Evolutionary conservation across 2,797 vertebrate genomes (phyloP).

Genomic region (Sebastes oblongus): DNA sequence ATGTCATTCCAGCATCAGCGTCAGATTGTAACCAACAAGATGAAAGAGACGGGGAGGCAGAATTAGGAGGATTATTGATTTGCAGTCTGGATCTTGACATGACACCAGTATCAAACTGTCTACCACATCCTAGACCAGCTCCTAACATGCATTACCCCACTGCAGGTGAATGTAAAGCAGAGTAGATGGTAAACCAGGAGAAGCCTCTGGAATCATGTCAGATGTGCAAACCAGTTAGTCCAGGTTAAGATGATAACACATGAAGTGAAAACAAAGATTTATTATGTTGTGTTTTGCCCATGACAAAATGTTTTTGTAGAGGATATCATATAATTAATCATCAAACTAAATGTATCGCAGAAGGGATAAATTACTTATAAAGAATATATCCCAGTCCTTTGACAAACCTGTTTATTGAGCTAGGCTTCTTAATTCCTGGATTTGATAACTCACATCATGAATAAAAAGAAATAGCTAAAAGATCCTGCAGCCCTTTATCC

Average conservation of each 20-base stretch:
- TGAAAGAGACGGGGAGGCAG: not conserved
- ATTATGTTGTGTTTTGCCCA: not conserved
- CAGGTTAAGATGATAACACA: not conserved
- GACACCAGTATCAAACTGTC: slow-evolving; percentile 23
- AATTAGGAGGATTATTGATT: not conserved
- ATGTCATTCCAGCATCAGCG: not conserved
- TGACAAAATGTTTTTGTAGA: not conserved
- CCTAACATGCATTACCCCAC: not conserved
- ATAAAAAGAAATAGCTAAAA: not conserved
- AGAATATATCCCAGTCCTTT: not conserved
- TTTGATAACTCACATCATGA: not conserved
- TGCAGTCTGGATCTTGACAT: slow-evolving; percentile 9
- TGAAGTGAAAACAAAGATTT: not conserved
- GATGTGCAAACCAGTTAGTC: not conserved
- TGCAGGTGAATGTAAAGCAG: not conserved
- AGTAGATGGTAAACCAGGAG: not conserved
- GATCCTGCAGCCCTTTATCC: not conserved
- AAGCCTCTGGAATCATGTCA: not conserved
- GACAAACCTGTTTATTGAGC: not conserved
- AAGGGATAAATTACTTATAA: not conserved
- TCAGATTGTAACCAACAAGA: not conserved
- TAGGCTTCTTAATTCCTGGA: not conserved
- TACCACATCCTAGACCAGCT: not conserved
- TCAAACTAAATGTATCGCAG: not conserved
- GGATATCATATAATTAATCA: not conserved